Base-by-base conservation (phyloP, 2,113 vertebrate species). In the Zeus faber region DNA sequence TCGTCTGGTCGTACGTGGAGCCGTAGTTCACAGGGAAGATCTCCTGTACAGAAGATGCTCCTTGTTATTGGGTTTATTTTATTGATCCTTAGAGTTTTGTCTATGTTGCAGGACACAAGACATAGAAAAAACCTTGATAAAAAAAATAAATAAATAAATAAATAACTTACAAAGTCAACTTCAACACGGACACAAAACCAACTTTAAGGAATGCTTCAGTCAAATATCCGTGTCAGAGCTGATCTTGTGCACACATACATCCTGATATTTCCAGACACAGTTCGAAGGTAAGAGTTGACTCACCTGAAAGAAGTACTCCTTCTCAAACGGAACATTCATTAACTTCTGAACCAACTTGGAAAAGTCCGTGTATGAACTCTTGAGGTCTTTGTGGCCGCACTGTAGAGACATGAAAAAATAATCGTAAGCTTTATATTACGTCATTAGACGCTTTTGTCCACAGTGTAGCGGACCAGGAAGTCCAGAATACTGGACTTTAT, bases 21-120 rank as follows among this genome's bases (percentile, higher is more conserved):
- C 90, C 91, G 2, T 92, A 93, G 10, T 89, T 85, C 8, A 54
- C 55, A 47, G 86, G 79, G 39, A 88, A 88, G 13, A 82, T 62
- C 22, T 87, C 86, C 91, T 92, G 24, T 11, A 46, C 16, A 17
- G 3, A 27, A 8, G 8, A 33, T 8, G 2, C 2, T 9, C 6
- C 20, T n/a, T n/a, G n/a, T n/a, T n/a, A n/a, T n/a, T n/a, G n/a
- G 24, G 18, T n/a, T 2, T 14, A 13, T 11, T 11, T 45, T 20
- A 6, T 20, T 26, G 48, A 31, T 39, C 41, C 13, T 49, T 20
- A 45, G 5, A 45, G 24, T 20, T 13, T n/a, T 35, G 6, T 6
- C 16, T 6, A 10, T 17, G 16, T 17, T 2, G 7, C 6, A 7
- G 14, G 16, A 20, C 14, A 20, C n/a, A 41, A 41, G 14, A 17